phyloP scores from a whole-genome alignment of 2,888 invertebrate species.

The Tridacna gigas region DNA sequence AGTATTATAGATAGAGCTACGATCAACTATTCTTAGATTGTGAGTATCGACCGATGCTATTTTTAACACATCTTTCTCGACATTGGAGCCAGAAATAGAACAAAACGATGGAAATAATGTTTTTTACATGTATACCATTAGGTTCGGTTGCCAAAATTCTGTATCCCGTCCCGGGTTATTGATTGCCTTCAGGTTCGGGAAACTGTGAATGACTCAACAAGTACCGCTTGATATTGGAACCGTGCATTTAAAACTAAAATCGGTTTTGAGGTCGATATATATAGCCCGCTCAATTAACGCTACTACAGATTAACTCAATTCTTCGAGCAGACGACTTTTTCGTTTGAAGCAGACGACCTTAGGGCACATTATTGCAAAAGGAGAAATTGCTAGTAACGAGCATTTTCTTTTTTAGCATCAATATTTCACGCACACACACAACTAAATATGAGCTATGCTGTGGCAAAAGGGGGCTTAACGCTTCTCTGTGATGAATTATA shows the following conservation, averaged over 20 bases:
- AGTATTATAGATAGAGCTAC: not conserved
- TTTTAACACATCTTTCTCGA: conserved; percentile 37
- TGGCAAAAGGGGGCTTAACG: not conserved
- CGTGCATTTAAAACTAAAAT: too few relatives aligned
- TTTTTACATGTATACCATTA: not conserved
- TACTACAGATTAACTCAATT: too few relatives aligned
- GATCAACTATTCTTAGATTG: conserved; percentile 44
- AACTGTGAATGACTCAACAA: not conserved
- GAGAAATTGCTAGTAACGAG: not conserved
- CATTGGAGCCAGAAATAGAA: conserved; percentile 37
- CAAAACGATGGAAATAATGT: conserved; percentile 6
- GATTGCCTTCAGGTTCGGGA: not conserved
- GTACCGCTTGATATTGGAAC: not conserved
- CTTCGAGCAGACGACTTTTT: too few relatives aligned
- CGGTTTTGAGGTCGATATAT: too few relatives aligned
- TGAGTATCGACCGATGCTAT: conserved; percentile 46
- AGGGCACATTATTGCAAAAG: not conserved
- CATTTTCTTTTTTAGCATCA: not conserved
- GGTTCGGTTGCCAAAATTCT: not conserved
- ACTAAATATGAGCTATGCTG: too few relatives aligned
- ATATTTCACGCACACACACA: too few relatives aligned
- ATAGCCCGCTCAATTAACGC: too few relatives aligned
- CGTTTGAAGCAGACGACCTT: too few relatives aligned
- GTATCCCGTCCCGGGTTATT: not conserved
- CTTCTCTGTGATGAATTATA: not conserved